Evolutionary conservation across 1,140 invertebrate species (phyloP), one percentile per base, ranked within the genome.

Genomic region (Aphidius gifuensis): DNA sequence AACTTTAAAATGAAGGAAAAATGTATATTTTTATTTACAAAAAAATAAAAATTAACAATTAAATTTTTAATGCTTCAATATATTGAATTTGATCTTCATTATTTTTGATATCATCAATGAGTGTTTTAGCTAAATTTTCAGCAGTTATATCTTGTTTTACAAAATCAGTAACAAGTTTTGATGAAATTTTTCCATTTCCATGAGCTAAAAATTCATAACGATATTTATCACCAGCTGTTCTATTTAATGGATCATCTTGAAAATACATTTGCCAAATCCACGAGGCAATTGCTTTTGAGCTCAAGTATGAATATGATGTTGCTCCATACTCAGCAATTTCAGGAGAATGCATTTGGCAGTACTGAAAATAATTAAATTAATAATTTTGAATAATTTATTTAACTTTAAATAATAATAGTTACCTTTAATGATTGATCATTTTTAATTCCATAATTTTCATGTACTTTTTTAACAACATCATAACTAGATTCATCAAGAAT

Each of bases 311-410:
- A 78, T 99, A 99, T 81, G 99, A 99, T 80, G 97, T 97, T 0
- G 95, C 96, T 43, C 97, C 97, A 80, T 99, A 99, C 5, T 95
- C 95, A 6, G 98, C 92, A 42, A 99, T 80, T 81, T 99, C 97
- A 61, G 93, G 91, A 83, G 99, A 99, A 53, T 96, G 84, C 63
- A 97, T 85, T 75, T 99, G 96, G 93, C 94, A 98, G 9, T 96
- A 94, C 86, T 90, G 70, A 21, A 11, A 38, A 54, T 47, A 54
- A 51, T 57, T 64, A 50, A 58, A 9, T 42, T 16, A 55, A n/a
- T 16, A 42, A 7, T 51, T 5, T 32, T 16, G 3, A 51, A 3
- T 32, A 32, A 32, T 32, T 32, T 32, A 32, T 32, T 32, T 60
- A 46, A 43, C 21, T 32, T 32, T 32, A 16, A 16, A 16, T 16